These are phyloP conservation scores for Mus musculus DNA, from an alignment of 2,113 vertebrate species.

Conservation along the genomic window GRCm39 chr14:86798001-86798500, in stretches of 20 bases:
- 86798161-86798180: background rate
- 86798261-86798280: background rate
- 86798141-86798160: background rate
- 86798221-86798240: background rate
- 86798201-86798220: background rate
- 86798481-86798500: background rate
- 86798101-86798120: background rate
- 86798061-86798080: background rate
- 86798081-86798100: background rate
- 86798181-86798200: too few relatives aligned
- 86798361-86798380: too few relatives aligned
- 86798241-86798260: background rate
- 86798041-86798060: background rate
- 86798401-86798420: background rate
- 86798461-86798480: background rate
- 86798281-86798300: background rate
- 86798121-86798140: background rate
- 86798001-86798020: background rate
- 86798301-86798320: background rate
- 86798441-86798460: background rate
- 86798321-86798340: background rate
- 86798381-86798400: background rate
- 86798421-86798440: background rate
- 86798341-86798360: too few relatives aligned
- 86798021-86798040: background rate